These are phyloP conservation scores for Keiferia lycopersicella DNA, from an alignment of 2,888 invertebrate species.

Conservation along the genomic window DNA sequence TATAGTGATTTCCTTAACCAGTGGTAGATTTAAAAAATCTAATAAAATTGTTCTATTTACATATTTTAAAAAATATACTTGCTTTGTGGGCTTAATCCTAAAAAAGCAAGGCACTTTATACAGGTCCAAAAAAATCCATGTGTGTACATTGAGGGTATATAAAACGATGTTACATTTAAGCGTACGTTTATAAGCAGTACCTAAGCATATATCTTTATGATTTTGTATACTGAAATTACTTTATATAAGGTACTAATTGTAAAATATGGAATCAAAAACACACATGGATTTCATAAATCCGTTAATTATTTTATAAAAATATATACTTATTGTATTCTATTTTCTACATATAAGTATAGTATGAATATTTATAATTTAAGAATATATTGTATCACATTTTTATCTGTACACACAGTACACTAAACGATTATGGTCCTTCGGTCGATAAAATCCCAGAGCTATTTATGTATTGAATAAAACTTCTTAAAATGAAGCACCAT, in stretches of 20 bases:
- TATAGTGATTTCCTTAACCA: conserved; percentile 60
- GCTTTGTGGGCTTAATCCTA: conserved; percentile 41
- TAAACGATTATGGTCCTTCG: conserved; percentile 57
- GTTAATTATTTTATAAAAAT: conserved; percentile 45
- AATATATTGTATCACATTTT: conserved; percentile 73
- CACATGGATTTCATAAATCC: neutral
- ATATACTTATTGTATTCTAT: conserved; percentile 40
- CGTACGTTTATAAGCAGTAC: too few relatives aligned
- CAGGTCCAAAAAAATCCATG: neutral
- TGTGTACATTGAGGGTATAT: neutral
- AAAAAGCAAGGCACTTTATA: conserved; percentile 61
- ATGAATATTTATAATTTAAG: conserved; percentile 61
- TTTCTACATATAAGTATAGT: conserved; percentile 26
- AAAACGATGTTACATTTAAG: too few relatives aligned
- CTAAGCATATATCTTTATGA: too few relatives aligned
- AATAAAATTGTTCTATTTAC: conserved; percentile 40
- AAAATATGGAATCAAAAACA: neutral
- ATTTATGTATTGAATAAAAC: neutral
- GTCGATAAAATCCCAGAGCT: conserved; percentile 42
- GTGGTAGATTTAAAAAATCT: conserved; percentile 54
- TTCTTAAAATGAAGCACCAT: neutral
- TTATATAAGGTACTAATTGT: neutral
- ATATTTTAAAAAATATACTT: conserved; percentile 40
- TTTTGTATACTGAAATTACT: too few relatives aligned
- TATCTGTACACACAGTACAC: conserved; percentile 38